phyloP scores from a whole-genome alignment of 2,888 invertebrate genomes.

The Pherbina coryleti region DNA sequence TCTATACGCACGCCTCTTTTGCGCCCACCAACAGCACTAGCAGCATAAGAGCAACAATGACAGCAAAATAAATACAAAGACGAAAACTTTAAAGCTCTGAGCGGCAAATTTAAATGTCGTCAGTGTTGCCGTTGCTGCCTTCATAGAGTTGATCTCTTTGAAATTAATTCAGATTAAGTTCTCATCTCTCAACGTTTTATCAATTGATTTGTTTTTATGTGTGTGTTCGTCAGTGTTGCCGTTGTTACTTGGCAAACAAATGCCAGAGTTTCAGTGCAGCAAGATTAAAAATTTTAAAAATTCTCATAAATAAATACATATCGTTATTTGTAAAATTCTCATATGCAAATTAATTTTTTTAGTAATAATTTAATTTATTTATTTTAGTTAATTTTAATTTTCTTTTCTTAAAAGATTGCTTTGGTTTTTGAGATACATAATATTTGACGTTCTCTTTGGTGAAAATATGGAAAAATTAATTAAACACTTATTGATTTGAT shows the following conservation, averaged over 20 bases:
- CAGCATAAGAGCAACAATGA: not conserved
- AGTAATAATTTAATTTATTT: too few relatives aligned
- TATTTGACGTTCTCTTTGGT: too few relatives aligned
- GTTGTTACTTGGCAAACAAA: conserved; percentile 44
- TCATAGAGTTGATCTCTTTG: conserved; percentile 64
- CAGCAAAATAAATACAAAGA: conserved; percentile 8
- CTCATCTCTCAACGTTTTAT: conserved; percentile 65
- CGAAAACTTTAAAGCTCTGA: not conserved
- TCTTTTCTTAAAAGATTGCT: too few relatives aligned
- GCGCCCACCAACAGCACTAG: not conserved
- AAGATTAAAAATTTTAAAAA: too few relatives aligned
- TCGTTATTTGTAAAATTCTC: too few relatives aligned
- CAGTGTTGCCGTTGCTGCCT: conserved; percentile 50
- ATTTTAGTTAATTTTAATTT: too few relatives aligned
- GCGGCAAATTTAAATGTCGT: conserved; percentile 15
- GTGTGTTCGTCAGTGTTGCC: conserved; percentile 17
- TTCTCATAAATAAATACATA: too few relatives aligned
- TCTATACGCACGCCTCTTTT: not conserved
- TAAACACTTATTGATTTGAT: too few relatives aligned
- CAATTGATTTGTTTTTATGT: conserved; percentile 51
- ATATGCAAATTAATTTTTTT: too few relatives aligned
- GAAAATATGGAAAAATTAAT: too few relatives aligned
- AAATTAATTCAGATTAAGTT: conserved; percentile 66
- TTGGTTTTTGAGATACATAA: too few relatives aligned
- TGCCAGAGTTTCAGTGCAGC: conserved; percentile 41